These are phyloP conservation scores for Pseudocheirus occidentalis DNA, from an alignment of 2,797 vertebrate species.

Conservation along the genomic window DNA sequence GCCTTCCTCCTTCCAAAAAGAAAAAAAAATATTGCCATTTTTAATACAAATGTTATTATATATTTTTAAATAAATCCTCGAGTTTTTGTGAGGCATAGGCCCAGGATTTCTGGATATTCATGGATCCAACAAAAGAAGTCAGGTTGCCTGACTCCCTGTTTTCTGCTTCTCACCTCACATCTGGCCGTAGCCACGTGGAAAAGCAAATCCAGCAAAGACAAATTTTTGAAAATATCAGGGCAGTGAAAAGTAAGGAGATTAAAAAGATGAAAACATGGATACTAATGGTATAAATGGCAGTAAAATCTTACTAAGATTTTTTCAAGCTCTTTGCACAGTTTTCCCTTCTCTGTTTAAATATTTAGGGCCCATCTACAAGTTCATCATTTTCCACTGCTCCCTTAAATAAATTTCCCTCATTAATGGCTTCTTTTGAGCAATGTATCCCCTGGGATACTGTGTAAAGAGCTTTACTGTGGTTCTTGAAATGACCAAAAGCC, in stretches of 20 bases:
- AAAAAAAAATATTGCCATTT: too few species aligned
- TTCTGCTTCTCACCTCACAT: background rate
- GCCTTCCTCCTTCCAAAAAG: too few species aligned
- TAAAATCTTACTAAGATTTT: background rate
- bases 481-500: constrained; percentile 21
- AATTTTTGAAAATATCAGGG: background rate
- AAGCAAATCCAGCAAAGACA: background rate
- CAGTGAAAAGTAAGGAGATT: background rate
- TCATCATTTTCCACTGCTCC: background rate
- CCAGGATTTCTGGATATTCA: background rate
- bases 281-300: background rate
- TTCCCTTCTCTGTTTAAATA: constrained; percentile 1
- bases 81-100: background rate
- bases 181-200: background rate
- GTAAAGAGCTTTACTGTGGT: constrained; percentile 12
- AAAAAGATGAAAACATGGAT: background rate
- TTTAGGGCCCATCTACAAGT: background rate
- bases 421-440: constrained; percentile 40
- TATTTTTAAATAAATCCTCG: background rate
- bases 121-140: background rate
- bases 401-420: constrained; percentile 30
- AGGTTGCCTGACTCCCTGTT: background rate
- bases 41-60: background rate
- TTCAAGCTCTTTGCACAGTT: background rate
- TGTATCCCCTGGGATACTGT: background rate